Evolutionary conservation across 2,113 vertebrate genomes (phyloP), one percentile per base, ranked within the genome.

Genomic region (Dendropsophus ebraccatus): DNA sequence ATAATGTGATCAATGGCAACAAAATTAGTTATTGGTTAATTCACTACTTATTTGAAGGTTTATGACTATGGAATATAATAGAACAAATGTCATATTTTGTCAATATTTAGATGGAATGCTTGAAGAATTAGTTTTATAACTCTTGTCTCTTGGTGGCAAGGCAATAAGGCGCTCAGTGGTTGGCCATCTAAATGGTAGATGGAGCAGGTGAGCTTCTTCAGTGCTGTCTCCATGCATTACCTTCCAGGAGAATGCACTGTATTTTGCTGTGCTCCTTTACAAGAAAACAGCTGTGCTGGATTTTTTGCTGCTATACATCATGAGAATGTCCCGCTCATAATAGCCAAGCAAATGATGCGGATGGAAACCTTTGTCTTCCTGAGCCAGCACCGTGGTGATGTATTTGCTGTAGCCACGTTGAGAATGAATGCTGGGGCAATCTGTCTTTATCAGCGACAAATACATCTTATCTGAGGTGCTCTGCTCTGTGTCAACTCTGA

Each of bases 211-310:
- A 94, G 94, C 87, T 82, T 95, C 96, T 96, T 95, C 97, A 92
- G 88, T 96, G 96, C 97, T 99, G 97, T 99, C 97, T 95, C 91
- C 95, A 94, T 97, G 97, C 96, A 97, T 99, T 98, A 97, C 95
- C 88, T 95, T 95, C 95, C 94, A 94, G 93, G 95, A 93, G 95
- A 92, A 91, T 94, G 93, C 85, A 0, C 69, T 81, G 82, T 90
- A 91, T 90, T 92, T 91, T 37, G 1, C 32, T 67, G 73, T 89
- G 87, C 41, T 77, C 87, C 88, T 87, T 73, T 89, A 89, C 89
- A 90, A 90, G 89, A 91, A 83, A 90, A 89, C 95, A 96, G 95
- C 94, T 96, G 95, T 87, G 93, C 70, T 91, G 92, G 87, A 90
- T 88, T 91, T 84, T 73, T 84, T 60, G 14, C 23, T 91, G 81